Conservation (phyloP, 2,797 vertebrate species). For the Thalassophryne amazonica region DNA sequence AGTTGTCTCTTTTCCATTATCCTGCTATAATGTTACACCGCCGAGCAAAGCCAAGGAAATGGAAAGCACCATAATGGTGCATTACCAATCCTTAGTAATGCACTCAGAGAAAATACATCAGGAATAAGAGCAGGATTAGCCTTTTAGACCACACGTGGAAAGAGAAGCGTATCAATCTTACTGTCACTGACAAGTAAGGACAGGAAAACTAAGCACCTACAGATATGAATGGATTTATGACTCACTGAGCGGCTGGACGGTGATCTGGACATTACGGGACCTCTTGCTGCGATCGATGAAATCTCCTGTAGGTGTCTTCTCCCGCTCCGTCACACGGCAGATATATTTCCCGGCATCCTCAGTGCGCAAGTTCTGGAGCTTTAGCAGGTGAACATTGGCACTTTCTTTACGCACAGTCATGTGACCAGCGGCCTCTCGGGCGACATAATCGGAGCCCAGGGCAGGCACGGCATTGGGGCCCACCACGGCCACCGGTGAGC, state of each 20-base stretch:
- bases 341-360: constrained; percentile 96
- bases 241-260: constrained; percentile 91
- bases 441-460: constrained; percentile 87
- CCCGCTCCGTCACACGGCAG: constrained; percentile 92
- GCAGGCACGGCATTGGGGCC: constrained; percentile 89
- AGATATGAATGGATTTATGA: constrained; percentile 38
- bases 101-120: constrained; percentile 65
- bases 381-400: constrained; percentile 85
- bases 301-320: constrained; percentile 90
- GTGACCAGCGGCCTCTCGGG: constrained; percentile 86
- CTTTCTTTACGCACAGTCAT: constrained; percentile 91
- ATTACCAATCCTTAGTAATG: constrained; percentile 65
- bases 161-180: constrained; percentile 32
- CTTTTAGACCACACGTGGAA: constrained; percentile 36
- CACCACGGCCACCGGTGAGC: constrained; percentile 92
- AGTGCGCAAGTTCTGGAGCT: constrained; percentile 87
- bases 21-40: constrained; percentile 42
- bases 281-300: constrained; percentile 96
- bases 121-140: constrained; percentile 59
- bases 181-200: constrained; percentile 44
- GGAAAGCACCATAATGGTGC: constrained; percentile 57
- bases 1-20: constrained; percentile 63
- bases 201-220: constrained; percentile 17
- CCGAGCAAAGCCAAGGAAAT: constrained; percentile 47
- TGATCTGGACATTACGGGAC: constrained; percentile 94